Base-by-base conservation (phyloP, 2,113 vertebrate genomes). In the Elgaria multicarinata region DNA sequence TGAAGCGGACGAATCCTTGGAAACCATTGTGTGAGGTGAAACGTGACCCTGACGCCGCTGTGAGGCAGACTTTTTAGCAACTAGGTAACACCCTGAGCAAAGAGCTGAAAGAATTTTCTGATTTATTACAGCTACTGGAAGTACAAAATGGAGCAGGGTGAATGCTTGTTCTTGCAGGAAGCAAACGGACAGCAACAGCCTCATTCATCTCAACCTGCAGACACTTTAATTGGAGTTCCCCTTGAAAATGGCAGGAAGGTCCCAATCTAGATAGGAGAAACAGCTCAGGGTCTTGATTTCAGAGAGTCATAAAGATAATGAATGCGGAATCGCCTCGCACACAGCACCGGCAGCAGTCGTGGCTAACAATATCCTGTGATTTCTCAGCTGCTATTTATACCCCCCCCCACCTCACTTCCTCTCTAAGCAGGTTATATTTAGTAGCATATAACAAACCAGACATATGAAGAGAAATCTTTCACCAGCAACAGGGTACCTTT, bases 401-500 rank as follows among this genome's bases (percentile, higher is more conserved):
- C 89, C 85, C 76, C 66, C 89, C 85, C 76, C 6, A 50, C 0
- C 28, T 64, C 62, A 0, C 81, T 72, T 89, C 86, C 86, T 87
- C 84, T 87, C 33, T 0, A 0, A 46, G 83, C 7, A 85, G 9
- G 87, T 94, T 92, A 89, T 93, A 89, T 94, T 95, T 91, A 89
- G 92, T 90, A 90, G 89, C 62, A 83, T 13, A 67, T 39, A 89
- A 88, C 92, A 91, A 33, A 84, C 74, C 12, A 86, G 72, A 12
- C 28, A 67, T 87, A 36, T 53, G 64, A 28, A 90, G 86, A 83
- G 64, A 78, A 90, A 33, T 86, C 80, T 0, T 55, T 31, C 67
- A 1, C 71, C 2, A 39, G 1, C 71, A 7, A 50, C 6, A 44
- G 20, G 77, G 85, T 87, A 39, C 42, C 42, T 22, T 90, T 91